Percentiles rank a stretch among this genome's conserved stretches.
These are phyloP conservation scores for Phenacoccus solenopsis DNA, from an alignment of 1,140 invertebrate genomes.

Conservation along the genomic window DNA sequence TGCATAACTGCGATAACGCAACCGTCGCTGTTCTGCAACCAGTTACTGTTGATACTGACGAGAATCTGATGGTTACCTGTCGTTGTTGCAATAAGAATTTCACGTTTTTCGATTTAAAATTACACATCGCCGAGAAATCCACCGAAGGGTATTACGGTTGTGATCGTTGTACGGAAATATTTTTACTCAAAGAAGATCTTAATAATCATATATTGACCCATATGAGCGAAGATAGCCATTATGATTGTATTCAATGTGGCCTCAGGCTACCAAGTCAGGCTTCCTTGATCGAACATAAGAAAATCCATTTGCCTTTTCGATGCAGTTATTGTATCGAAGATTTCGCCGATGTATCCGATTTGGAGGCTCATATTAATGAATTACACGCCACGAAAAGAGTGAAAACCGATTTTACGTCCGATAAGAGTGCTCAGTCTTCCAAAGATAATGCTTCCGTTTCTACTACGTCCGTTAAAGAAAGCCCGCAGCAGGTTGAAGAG, in stretches of 20 bases:
- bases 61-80: background rate
- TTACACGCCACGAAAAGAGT: background rate
- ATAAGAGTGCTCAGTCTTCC: background rate
- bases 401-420: background rate
- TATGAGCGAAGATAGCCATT: background rate
- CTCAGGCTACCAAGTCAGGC: background rate
- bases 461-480: background rate
- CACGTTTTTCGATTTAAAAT: background rate
- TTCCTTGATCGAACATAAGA: background rate
- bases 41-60: background rate
- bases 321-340: conserved; percentile 10
- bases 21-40: background rate
- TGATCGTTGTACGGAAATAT: conserved; percentile 4
- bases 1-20: background rate
- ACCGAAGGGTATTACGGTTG: conserved; percentile 2
- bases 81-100: conserved; percentile 13
- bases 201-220: background rate
- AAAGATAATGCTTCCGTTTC: background rate
- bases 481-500: background rate
- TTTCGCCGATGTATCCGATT: background rate
- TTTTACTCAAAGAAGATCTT: conserved; percentile 5
- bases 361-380: background rate
- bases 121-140: conserved; percentile 4
- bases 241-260: background rate
- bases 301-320: conserved; percentile 8